These are phyloP conservation scores for Saxicola maurus DNA, from an alignment of 2,797 vertebrate genomes.

Conservation along the genomic window DNA sequence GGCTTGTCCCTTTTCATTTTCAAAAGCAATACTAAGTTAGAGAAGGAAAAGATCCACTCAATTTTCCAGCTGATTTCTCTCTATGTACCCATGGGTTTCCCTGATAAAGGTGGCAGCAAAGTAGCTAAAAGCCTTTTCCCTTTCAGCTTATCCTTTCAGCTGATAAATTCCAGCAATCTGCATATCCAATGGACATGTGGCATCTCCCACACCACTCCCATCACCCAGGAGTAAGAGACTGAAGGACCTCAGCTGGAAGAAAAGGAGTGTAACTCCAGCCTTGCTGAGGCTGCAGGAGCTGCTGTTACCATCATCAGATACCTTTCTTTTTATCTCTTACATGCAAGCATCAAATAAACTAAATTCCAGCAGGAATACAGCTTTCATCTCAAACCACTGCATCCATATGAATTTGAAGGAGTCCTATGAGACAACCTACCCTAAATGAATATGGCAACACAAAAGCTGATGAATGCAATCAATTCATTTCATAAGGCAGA, in stretches of 20 bases:
- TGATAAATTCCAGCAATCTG: neutral
- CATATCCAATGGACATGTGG: fast-evolving
- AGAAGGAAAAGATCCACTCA: neutral
- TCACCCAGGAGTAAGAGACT: neutral
- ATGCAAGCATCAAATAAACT: neutral
- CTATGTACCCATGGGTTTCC: neutral
- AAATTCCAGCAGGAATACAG: neutral
- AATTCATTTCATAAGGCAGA: neutral
- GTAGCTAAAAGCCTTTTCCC: neutral
- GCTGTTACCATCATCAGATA: neutral
- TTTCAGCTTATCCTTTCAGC: neutral
- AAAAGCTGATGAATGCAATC: neutral
- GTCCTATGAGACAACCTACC: neutral
- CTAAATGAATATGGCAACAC: neutral
- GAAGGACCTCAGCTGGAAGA: neutral
- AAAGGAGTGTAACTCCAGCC: neutral
- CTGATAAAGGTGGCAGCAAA: neutral
- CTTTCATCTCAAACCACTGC: neutral
- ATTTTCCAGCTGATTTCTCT: neutral
- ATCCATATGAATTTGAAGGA: neutral
- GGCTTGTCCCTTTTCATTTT: neutral
- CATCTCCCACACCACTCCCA: neutral
- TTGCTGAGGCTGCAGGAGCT: neutral
- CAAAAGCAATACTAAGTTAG: neutral
- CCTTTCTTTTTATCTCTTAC: neutral